Conservation (phyloP, 2,113 vertebrate species). For the Calidris pugnax region DNA sequence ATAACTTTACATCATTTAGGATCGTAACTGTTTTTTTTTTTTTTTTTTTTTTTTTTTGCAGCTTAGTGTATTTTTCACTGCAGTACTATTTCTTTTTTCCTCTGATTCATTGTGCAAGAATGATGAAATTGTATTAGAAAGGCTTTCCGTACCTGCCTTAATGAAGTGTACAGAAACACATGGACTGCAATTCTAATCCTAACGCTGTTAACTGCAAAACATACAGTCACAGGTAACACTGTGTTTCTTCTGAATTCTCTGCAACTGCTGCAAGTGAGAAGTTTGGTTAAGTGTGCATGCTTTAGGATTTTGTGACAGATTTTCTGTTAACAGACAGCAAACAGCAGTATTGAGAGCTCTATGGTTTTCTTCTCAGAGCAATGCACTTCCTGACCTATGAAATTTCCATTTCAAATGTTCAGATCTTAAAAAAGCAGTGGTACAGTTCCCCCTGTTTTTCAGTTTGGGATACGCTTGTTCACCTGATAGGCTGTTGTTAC, state of each 20-base stretch:
- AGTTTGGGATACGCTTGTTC: neutral
- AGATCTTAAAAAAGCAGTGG: neutral
- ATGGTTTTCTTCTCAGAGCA: neutral
- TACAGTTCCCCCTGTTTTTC: neutral
- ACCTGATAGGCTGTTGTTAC: neutral
- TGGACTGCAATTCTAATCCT: neutral
- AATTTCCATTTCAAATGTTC: no score
- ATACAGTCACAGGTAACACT: neutral
- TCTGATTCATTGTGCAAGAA: neutral
- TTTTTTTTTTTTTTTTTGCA: neutral
- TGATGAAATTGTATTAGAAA: neutral
- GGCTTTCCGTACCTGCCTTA: neutral
- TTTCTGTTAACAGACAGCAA: neutral
- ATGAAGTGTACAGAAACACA: neutral
- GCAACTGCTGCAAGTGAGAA: neutral
- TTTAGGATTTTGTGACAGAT: neutral
- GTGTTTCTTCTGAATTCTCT: neutral
- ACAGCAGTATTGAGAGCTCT: neutral
- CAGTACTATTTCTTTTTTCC: neutral
- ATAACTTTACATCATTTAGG: no score
- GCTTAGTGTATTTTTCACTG: neutral
- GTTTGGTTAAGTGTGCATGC: neutral
- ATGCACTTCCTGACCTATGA: neutral
- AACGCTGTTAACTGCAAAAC: neutral
- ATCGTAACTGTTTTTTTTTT: no score